phyloP scores from a whole-genome alignment of 2,888 invertebrate species.

The Entomobrya multifasciata region DNA sequence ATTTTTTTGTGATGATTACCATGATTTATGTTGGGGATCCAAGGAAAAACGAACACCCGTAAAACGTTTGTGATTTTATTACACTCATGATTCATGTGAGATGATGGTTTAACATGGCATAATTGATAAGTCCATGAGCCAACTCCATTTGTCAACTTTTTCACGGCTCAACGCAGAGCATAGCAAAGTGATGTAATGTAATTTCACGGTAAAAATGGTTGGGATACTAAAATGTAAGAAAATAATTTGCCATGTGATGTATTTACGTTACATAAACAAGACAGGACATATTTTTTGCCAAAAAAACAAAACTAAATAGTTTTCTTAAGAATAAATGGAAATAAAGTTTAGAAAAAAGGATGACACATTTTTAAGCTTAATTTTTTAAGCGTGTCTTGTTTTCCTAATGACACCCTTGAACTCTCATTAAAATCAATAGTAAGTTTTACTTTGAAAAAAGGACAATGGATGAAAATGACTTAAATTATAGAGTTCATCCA shows the following conservation, averaged over 20 bases:
- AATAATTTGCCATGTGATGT: conserved; percentile 1
- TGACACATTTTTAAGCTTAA: no score
- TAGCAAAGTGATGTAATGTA: background rate
- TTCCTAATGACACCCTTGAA: conserved; percentile 22
- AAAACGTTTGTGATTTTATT: conserved; percentile 1
- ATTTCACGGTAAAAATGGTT: conserved; percentile 1
- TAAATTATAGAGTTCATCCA: conserved; percentile 39
- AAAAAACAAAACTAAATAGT: no score
- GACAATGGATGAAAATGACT: conserved; percentile 30
- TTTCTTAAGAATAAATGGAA: no score
- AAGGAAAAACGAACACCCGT: background rate
- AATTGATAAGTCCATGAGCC: conserved; percentile 30
- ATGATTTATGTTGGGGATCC: conserved; percentile 13
- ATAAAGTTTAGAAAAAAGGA: no score
- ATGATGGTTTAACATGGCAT: conserved; percentile 48
- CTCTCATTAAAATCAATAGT: conserved; percentile 11
- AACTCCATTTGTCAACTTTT: conserved; percentile 33
- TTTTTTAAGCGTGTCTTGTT: background rate
- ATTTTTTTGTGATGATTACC: conserved; percentile 30
- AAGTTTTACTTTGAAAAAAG: background rate
- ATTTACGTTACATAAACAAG: conserved; percentile 24
- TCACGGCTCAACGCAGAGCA: background rate
- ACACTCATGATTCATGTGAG: conserved; percentile 22
- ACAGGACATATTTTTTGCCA: background rate
- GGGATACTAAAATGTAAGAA: background rate